Evolutionary conservation across 2,797 vertebrate genomes (phyloP).

Genomic region (Macropus fuliginosus): DNA sequence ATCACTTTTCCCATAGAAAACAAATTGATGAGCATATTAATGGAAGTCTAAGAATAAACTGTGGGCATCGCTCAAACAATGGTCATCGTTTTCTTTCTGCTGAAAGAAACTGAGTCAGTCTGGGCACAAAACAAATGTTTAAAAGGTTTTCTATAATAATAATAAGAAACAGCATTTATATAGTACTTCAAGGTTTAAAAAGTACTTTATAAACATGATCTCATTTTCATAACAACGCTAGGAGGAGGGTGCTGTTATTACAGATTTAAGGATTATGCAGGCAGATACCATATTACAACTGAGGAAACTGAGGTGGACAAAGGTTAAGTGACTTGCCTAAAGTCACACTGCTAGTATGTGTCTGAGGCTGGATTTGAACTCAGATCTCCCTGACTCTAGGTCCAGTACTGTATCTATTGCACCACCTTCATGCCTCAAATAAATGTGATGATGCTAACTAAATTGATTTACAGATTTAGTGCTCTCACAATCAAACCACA

Average conservation of each 20-base stretch:
- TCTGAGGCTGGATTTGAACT: not conserved
- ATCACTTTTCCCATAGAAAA: not conserved
- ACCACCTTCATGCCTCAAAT: not conserved
- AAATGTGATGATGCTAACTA: not conserved
- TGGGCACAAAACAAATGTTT: not conserved
- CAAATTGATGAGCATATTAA: not conserved
- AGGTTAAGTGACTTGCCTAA: not conserved
- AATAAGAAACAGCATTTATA: not conserved
- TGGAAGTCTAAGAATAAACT: not conserved
- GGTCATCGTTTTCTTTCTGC: not conserved
- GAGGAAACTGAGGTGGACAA: not conserved
- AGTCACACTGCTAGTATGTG: not conserved
- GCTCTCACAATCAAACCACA: not conserved
- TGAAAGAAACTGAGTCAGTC: not conserved
- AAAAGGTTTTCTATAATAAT: not conserved
- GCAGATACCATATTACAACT: not conserved
- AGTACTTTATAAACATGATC: not conserved
- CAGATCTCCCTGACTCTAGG: not conserved
- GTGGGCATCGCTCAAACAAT: slow-evolving; percentile 12
- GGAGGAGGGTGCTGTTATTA: not conserved
- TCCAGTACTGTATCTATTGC: not conserved
- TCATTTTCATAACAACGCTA: not conserved
- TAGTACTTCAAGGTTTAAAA: not conserved
- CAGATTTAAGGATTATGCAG: not conserved
- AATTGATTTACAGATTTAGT: not conserved